These are phyloP conservation scores for Drosophila nigromelanica DNA, from an alignment of 1,140 invertebrate genomes.

Conservation along the genomic window DNA sequence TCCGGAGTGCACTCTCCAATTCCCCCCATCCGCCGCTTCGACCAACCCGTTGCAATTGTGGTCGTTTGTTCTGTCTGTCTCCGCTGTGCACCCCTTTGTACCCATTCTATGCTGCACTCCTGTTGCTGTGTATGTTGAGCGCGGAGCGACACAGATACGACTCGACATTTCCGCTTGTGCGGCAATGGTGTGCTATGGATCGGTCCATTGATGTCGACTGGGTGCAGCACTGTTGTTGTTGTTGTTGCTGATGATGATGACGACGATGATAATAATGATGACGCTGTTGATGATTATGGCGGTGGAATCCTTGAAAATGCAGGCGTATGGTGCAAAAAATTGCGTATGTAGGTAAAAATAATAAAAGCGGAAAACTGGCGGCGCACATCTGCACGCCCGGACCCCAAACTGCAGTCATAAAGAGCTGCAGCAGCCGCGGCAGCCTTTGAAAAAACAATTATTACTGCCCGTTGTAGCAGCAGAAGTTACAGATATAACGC, in stretches of 20 bases:
- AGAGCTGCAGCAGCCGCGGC: constrained; percentile 4
- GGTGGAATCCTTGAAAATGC: constrained; percentile 62
- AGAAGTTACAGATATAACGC: constrained; percentile 18
- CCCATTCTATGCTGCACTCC: constrained; percentile 4
- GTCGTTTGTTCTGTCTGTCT: constrained; percentile 52
- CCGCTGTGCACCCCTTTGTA: background rate
- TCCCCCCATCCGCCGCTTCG: background rate
- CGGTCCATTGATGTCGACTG: constrained; percentile 67
- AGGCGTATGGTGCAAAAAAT: constrained; percentile 50
- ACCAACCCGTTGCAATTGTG: constrained; percentile 43
- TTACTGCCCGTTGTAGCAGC: constrained; percentile 22
- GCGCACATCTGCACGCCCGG: constrained; percentile 32
- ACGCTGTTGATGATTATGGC: constrained; percentile 21
- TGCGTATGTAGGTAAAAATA: constrained; percentile 76
- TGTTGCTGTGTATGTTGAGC: constrained; percentile 30
- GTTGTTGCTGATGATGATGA: constrained; percentile 21
- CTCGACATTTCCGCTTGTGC: constrained; percentile 77
- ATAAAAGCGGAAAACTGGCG: constrained; percentile 63
- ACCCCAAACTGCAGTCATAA: constrained; percentile 32
- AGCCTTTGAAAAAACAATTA: constrained; percentile 59
- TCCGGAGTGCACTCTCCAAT: constrained; percentile 35
- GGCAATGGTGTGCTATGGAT: constrained; percentile 43
- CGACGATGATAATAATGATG: constrained; percentile 21
- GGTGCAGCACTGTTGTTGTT: background rate
- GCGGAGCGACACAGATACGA: constrained; percentile 72